Evolutionary conservation across 2,113 vertebrate species (phyloP).

Genomic region (Neomonachus schauinslandi): DNA sequence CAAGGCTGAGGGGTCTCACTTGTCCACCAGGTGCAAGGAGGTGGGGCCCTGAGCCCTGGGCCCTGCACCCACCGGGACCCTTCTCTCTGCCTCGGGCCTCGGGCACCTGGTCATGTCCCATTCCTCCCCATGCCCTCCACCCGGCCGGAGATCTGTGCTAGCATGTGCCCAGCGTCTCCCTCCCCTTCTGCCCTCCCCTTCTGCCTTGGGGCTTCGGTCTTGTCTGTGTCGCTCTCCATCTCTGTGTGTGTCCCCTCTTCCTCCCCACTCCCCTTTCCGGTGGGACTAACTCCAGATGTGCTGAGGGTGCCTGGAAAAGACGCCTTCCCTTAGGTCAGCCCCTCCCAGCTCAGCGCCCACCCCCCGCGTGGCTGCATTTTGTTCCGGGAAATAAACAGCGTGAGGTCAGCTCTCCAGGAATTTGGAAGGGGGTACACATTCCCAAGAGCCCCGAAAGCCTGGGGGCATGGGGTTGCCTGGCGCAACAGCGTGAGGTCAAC

Average conservation of each 20-base stretch:
- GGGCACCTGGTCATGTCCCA: accelerated
- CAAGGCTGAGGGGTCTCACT: background rate
- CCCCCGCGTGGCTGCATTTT: background rate
- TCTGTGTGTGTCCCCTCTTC: background rate
- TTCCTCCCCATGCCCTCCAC: background rate
- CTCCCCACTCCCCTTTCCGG: accelerated
- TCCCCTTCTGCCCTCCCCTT: background rate
- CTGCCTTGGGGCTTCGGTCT: background rate
- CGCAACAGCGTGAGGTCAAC: background rate
- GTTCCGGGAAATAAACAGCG: conserved; percentile 56
- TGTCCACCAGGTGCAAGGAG: background rate
- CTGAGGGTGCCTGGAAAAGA: conserved; percentile 41
- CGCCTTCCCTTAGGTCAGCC: conserved; percentile 4
- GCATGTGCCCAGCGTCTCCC: background rate
- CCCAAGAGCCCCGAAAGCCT: background rate
- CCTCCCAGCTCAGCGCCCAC: background rate
- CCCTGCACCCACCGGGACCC: accelerated
- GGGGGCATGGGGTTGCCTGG: background rate
- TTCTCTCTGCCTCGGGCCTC: background rate
- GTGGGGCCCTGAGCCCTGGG: background rate
- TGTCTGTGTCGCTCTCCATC: background rate
- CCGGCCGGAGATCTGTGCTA: background rate
- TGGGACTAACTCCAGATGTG: conserved; percentile 80
- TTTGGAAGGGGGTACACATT: conserved; percentile 32
- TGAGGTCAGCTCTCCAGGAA: conserved; percentile 55